phyloP scores from a whole-genome alignment of 2,888 invertebrate species.

The Cheilosia impressa region DNA sequence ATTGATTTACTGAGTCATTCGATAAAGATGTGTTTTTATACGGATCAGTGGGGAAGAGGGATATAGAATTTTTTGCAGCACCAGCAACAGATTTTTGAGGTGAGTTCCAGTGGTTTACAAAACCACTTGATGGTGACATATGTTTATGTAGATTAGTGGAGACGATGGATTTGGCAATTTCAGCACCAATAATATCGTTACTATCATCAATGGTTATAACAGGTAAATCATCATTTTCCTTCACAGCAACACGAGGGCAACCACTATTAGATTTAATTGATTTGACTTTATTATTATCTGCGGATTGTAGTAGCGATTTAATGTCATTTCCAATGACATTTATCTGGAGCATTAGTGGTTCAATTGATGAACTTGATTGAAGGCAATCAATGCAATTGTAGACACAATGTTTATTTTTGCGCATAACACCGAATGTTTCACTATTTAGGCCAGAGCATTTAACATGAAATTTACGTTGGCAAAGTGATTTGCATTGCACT shows the following conservation, averaged over 20 bases:
- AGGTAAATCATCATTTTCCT: neutral
- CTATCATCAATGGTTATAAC: neutral
- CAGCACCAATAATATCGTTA: too few relatives aligned
- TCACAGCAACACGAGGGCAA: neutral
- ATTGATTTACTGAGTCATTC: neutral
- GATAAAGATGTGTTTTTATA: neutral
- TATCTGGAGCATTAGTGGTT: conserved; percentile 9
- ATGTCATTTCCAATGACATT: conserved; percentile 1
- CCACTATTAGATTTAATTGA: neutral
- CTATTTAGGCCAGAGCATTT: neutral
- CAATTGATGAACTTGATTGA: conserved; percentile 5
- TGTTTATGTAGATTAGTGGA: too few relatives aligned
- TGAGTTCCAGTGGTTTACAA: too few relatives aligned
- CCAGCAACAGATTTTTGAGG: too few relatives aligned
- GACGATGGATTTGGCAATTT: too few relatives aligned
- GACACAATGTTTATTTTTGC: conserved; percentile 8
- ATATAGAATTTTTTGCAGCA: too few relatives aligned
- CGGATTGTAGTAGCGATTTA: neutral
- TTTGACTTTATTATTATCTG: neutral
- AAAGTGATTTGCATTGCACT: conserved; percentile 3
- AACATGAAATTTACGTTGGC: conserved; percentile 7
- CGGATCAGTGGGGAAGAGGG: neutral
- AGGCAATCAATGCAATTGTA: conserved; percentile 1
- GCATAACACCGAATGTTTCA: neutral
- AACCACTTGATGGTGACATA: too few relatives aligned